Percentiles rank a stretch among this genome's conserved stretches.
phyloP scores from a whole-genome alignment of 2,888 invertebrate species.

The Hymenopus coronatus region DNA sequence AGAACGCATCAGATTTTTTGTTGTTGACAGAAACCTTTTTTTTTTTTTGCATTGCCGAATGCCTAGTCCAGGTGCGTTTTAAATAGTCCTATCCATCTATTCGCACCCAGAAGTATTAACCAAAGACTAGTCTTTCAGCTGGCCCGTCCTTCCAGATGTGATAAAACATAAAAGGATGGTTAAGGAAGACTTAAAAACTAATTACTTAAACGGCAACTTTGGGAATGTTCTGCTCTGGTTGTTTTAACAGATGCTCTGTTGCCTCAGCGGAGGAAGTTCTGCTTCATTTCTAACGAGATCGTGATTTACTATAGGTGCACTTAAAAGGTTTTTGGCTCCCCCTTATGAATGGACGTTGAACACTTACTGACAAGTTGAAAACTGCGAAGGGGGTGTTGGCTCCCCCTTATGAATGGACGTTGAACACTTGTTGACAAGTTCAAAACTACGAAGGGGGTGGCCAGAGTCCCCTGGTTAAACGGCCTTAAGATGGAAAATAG shows the following conservation, averaged over 20 bases:
- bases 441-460: too few relatives aligned
- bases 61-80: too few relatives aligned
- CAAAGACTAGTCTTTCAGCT: background rate
- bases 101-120: too few relatives aligned
- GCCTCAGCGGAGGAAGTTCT: background rate
- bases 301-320: background rate
- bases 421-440: background rate
- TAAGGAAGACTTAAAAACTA: too few relatives aligned
- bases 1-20: too few relatives aligned
- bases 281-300: background rate
- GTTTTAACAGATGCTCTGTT: background rate
- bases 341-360: background rate
- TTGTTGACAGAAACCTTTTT: too few relatives aligned
- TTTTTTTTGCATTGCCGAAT: too few relatives aligned
- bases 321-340: background rate
- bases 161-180: constrained; percentile 11
- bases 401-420: background rate
- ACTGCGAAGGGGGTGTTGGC: background rate
- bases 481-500: background rate
- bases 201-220: too few relatives aligned
- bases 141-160: background rate
- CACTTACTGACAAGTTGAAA: background rate
- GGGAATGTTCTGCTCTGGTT: background rate
- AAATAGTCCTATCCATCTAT: too few relatives aligned
- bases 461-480: background rate